These are phyloP conservation scores for Simalia tracyae DNA, from an alignment of 2,797 vertebrate species.

Conservation along the genomic window DNA sequence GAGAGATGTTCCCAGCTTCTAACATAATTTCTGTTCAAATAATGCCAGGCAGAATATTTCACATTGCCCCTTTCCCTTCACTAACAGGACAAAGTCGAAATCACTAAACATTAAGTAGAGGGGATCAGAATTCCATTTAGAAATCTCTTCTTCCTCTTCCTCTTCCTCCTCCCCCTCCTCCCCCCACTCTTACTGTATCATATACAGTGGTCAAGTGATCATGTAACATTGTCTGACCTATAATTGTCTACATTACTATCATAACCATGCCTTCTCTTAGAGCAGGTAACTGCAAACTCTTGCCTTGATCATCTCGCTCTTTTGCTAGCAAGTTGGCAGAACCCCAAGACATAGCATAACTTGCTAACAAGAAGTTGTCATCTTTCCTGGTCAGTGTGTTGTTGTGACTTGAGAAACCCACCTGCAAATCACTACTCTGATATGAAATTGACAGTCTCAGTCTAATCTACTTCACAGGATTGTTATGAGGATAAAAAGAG, in stretches of 20 bases:
- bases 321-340: not conserved
- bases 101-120: not conserved
- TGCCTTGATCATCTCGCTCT: not conserved
- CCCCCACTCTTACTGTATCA: not conserved
- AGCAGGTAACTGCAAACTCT: not conserved
- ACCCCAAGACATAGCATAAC: not conserved
- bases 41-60: not conserved
- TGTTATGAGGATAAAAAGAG: not conserved
- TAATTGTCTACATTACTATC: not conserved
- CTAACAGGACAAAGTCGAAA: not conserved
- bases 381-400: not conserved
- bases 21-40: not conserved
- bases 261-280: not conserved
- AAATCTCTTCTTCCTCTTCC: not conserved
- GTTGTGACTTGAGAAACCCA: no score
- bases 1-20: not conserved
- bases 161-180: not conserved
- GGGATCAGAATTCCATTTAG: not conserved
- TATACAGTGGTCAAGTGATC: not conserved
- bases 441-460: not conserved
- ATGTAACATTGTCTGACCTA: not conserved
- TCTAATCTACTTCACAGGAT: not conserved
- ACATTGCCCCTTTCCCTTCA: not conserved
- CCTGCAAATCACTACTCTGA: not conserved
- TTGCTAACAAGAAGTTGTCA: not conserved